Evolutionary conservation across 2,113 vertebrate genomes (phyloP).

Genomic region (Laterallus jamaicensis): DNA sequence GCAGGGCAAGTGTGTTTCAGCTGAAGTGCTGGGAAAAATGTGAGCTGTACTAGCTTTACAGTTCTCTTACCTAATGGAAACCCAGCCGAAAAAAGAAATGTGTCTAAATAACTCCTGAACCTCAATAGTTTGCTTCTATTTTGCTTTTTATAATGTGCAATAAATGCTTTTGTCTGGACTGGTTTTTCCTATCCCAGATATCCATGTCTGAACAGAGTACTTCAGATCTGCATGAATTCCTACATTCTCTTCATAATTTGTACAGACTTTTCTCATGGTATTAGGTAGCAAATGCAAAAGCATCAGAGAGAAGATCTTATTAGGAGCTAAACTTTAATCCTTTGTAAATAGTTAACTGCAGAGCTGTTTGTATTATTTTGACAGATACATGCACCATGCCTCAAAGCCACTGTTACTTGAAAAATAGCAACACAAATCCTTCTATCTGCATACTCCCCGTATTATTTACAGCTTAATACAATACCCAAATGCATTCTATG

Average conservation of each 20-base stretch:
- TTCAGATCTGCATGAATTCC: conserved; percentile 20
- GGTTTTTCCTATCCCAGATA: not conserved
- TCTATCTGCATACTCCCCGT: not conserved
- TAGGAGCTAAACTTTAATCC: conserved; percentile 54
- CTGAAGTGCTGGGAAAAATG: not conserved
- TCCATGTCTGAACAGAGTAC: not conserved
- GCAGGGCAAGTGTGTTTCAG: not conserved
- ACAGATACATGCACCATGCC: not conserved
- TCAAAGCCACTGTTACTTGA: conserved; percentile 24
- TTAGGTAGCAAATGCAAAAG: conserved; percentile 23
- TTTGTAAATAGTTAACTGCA: conserved; percentile 51
- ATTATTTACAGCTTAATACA: conserved; percentile 46
- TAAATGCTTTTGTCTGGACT: not conserved
- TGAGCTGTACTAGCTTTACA: not conserved
- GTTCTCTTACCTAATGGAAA: not conserved
- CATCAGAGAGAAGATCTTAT: conserved; percentile 43
- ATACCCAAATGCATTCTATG: not conserved
- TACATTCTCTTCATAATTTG: conserved; percentile 5
- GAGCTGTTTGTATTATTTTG: conserved; percentile 25
- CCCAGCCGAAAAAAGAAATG: not conserved
- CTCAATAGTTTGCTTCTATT: not conserved
- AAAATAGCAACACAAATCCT: conserved; percentile 42
- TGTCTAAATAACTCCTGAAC: not conserved
- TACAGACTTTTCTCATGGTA: conserved; percentile 6
- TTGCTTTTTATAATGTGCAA: not conserved